A percentile compares a stretch with the other conserved stretches of the same genome.
These are phyloP conservation scores for Microhierax caerulescens DNA, from an alignment of 2,797 vertebrate species.

Conservation along the genomic window DNA sequence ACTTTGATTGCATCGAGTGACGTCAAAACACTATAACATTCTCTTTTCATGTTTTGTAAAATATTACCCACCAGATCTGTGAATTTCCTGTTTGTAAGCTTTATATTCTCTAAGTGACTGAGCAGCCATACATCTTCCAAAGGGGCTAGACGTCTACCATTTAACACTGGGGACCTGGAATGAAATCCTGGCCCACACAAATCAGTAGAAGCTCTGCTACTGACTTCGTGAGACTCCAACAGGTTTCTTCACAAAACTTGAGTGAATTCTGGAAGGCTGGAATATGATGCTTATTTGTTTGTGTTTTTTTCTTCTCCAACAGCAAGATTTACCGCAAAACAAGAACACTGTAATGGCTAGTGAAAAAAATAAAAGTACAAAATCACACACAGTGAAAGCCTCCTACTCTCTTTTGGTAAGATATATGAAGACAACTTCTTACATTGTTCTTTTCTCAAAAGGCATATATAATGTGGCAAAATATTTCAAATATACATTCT, in stretches of 20 bases:
- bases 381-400: constrained; percentile 47
- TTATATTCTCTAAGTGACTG: neutral
- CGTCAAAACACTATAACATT: neutral
- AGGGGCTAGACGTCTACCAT: neutral
- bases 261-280: neutral
- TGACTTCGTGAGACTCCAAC: neutral
- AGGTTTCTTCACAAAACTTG: neutral
- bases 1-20: neutral
- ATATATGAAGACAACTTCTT: constrained; percentile 45
- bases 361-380: constrained; percentile 44
- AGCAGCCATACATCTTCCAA: neutral
- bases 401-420: constrained; percentile 46
- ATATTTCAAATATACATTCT: constrained; percentile 64
- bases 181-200: neutral
- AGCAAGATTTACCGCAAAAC: constrained; percentile 16
- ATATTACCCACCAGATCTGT: neutral
- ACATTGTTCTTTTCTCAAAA: constrained; percentile 57
- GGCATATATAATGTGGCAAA: constrained; percentile 62
- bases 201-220: neutral
- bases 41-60: neutral
- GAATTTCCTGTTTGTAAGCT: neutral
- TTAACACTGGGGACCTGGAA: neutral
- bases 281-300: neutral
- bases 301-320: neutral
- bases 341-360: constrained; percentile 41